These are phyloP conservation scores for Aleiodes leptofemur DNA, from an alignment of 2,888 invertebrate species.

Conservation along the genomic window DNA sequence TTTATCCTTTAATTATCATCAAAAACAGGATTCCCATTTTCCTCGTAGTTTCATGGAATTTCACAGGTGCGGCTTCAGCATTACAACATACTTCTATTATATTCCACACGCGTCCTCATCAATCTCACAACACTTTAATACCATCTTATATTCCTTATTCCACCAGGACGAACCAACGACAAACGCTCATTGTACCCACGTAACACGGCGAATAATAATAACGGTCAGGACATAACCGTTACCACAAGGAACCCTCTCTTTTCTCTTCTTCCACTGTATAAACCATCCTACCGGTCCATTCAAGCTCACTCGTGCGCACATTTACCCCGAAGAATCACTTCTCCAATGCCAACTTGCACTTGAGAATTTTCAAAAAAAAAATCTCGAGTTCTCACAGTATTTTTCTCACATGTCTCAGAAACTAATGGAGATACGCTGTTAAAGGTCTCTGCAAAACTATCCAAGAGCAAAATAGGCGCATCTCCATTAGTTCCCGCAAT, in stretches of 20 bases:
- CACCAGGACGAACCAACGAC: slow-evolving; percentile 28
- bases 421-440: too few species aligned
- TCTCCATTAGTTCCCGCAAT: too few species aligned
- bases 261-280: slow-evolving; percentile 1
- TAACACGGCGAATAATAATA: slow-evolving; percentile 45
- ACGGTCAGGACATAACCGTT: slow-evolving; percentile 46
- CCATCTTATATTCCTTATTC: slow-evolving; percentile 18
- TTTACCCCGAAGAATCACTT: not conserved
- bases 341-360: too few species aligned
- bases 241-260: slow-evolving; percentile 35
- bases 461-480: too few species aligned
- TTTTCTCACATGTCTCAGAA: too few species aligned
- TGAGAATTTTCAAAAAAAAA: not conserved
- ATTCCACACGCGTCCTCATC: slow-evolving; percentile 29
- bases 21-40: slow-evolving; percentile 8
- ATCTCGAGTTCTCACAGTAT: not conserved
- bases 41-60: slow-evolving; percentile 32
- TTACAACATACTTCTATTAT: slow-evolving; percentile 26
- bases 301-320: slow-evolving; percentile 21
- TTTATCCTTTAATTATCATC: too few species aligned
- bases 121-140: slow-evolving; percentile 26
- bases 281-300: not conserved
- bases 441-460: too few species aligned
- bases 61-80: slow-evolving; percentile 38
- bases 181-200: slow-evolving; percentile 39